These are phyloP conservation scores for Rhinopithecus roxellana DNA, from an alignment of 2,113 vertebrate species.

Conservation along the genomic window DNA sequence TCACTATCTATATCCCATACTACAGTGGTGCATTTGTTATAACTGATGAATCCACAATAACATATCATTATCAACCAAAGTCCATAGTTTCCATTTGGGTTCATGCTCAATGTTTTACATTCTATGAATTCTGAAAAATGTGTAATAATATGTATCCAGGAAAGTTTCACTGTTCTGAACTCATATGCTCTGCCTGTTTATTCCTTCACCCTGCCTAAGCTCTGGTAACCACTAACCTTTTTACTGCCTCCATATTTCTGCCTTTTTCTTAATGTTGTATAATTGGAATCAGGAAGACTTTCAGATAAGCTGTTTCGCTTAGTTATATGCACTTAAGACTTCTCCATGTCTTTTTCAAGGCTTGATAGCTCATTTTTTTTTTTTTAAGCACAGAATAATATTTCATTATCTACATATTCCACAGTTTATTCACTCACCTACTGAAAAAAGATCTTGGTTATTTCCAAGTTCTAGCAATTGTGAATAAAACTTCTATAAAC, in stretches of 20 bases:
- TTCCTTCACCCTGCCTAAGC: not conserved
- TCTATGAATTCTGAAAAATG: not conserved
- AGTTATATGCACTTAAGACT: not conserved
- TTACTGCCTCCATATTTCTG: not conserved
- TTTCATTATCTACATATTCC: not conserved
- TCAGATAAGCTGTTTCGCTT: not conserved
- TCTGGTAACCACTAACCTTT: not conserved
- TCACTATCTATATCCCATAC: not conserved
- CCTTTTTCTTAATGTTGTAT: not conserved
- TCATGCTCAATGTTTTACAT: not conserved
- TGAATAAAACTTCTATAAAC: not conserved
- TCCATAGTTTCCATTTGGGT: not conserved
- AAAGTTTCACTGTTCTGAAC: not conserved
- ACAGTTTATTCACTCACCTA: not conserved
- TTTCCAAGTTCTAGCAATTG: not conserved
- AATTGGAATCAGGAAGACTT: not conserved
- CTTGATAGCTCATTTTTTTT: not conserved
- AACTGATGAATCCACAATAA: not conserved
- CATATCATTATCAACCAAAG: not conserved
- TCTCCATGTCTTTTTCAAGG: not conserved
- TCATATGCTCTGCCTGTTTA: not conserved
- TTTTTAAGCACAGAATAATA: not conserved
- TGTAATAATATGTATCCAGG: not conserved
- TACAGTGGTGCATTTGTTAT: not conserved
- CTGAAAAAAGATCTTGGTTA: not conserved